phyloP scores from a whole-genome alignment of 2,888 invertebrate species.

The Synergus itoensis region DNA sequence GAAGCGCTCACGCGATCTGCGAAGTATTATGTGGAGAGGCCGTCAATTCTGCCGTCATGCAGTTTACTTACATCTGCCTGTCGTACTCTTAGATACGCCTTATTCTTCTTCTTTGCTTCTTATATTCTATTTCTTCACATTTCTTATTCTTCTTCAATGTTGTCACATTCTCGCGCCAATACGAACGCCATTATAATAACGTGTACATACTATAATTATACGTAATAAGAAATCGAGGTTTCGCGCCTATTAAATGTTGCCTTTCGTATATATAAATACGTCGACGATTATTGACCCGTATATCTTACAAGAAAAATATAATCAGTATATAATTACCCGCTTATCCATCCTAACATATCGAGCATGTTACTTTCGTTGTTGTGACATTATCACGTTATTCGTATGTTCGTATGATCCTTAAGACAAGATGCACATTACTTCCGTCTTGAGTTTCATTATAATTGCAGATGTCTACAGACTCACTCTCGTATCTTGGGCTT shows the following conservation, averaged over 20 bases:
- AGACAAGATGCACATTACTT: slow-evolving; percentile 35
- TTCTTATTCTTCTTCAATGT: not conserved
- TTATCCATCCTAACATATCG: not conserved
- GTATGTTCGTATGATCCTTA: slow-evolving; percentile 1
- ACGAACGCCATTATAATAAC: not conserved
- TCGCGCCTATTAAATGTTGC: slow-evolving; percentile 44
- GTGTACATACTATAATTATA: slow-evolving; percentile 47
- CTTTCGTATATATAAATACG: slow-evolving; percentile 1
- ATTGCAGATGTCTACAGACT: slow-evolving; percentile 22
- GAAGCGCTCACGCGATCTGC: slow-evolving; percentile 67
- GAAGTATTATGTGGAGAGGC: slow-evolving; percentile 58
- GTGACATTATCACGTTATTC: slow-evolving; percentile 22
- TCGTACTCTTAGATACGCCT: slow-evolving; percentile 13
- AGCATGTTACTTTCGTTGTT: slow-evolving; percentile 2
- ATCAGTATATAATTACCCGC: slow-evolving; percentile 39
- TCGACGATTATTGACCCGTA: slow-evolving; percentile 25
- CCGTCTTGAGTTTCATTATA: slow-evolving; percentile 16
- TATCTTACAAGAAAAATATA: slow-evolving; percentile 25
- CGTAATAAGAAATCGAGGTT: slow-evolving; percentile 56
- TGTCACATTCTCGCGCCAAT: slow-evolving; percentile 19
- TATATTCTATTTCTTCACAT: slow-evolving; percentile 21
- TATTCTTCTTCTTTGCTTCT: slow-evolving; percentile 15
- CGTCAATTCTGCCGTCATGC: slow-evolving; percentile 6
- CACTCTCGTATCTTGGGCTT: not conserved
- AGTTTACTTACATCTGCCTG: slow-evolving; percentile 38